Percentiles rank a stretch among this genome's conserved stretches.
Evolutionary conservation across 2,113 vertebrate genomes (phyloP).

Genomic region (Orientallactaga bullata): DNA sequence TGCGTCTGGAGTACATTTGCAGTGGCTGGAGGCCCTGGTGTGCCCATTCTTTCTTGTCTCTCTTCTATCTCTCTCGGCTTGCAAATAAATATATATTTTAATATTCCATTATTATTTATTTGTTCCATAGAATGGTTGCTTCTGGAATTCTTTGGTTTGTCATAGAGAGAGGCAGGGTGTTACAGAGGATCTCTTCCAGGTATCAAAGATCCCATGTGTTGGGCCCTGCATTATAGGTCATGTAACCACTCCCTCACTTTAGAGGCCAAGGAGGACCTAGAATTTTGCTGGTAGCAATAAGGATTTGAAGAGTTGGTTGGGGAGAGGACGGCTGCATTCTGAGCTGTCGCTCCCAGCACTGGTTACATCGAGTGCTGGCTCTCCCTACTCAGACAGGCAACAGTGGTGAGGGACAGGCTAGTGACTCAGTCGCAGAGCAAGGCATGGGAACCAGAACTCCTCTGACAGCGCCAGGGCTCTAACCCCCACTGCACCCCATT

Average conservation of each 20-base stretch:
- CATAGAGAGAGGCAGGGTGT: not conserved
- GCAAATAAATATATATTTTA: not conserved
- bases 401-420: not conserved
- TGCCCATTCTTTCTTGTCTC: too few relatives aligned
- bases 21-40: too few relatives aligned
- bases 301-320: not conserved
- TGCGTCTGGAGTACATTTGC: too few relatives aligned
- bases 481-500: not conserved
- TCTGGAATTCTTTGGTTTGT: constrained; percentile 4
- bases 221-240: not conserved
- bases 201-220: not conserved
- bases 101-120: not conserved
- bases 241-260: not conserved
- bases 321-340: not conserved
- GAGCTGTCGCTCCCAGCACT: not conserved
- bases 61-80: too few relatives aligned
- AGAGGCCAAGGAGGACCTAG: not conserved
- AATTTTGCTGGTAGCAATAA: not conserved
- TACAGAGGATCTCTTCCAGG: not conserved
- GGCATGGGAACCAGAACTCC: constrained; percentile 26
- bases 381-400: not conserved
- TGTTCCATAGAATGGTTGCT: not conserved
- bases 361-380: not conserved
- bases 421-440: constrained; percentile 63
- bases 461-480: not conserved